Percentiles rank a stretch among this genome's conserved stretches.
Conservation (phyloP, 23 tunicate genomes). For the Pegea sp. region DNA sequence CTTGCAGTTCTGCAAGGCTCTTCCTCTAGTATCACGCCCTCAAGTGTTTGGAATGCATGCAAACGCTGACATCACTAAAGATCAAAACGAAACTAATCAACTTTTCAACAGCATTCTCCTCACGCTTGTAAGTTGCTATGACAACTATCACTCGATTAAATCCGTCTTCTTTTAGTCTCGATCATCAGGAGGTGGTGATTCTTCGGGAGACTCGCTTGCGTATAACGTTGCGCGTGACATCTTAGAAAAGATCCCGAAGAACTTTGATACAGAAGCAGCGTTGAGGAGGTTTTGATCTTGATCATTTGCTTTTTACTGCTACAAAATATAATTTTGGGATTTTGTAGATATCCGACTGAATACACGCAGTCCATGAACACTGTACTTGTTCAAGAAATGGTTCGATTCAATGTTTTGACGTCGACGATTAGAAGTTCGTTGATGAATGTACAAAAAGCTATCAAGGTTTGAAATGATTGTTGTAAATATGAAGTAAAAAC, state of each 20-base stretch:
- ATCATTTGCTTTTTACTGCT: background rate
- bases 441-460: slow-evolving; percentile 86
- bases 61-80: slow-evolving; percentile 95
- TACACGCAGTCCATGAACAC: slow-evolving; percentile 99
- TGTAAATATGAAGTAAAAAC: background rate
- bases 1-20: slow-evolving; percentile 54
- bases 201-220: slow-evolving; percentile 57
- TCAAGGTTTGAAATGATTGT: slow-evolving; percentile 29
- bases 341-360: slow-evolving; percentile 73
- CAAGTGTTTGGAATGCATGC: slow-evolving; percentile 98
- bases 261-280: slow-evolving; percentile 90
- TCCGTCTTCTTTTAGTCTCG: slow-evolving; percentile 36
- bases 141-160: too few species aligned
- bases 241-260: slow-evolving; percentile 53
- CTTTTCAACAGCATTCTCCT: slow-evolving; percentile 86
- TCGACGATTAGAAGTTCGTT: slow-evolving; percentile 61
- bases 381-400: slow-evolving; percentile 99
- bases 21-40: slow-evolving; percentile 63
- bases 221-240: slow-evolving; percentile 86
- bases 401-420: slow-evolving; percentile 67
- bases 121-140: slow-evolving; percentile 42
- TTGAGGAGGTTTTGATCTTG: slow-evolving; percentile 40
- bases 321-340: background rate
- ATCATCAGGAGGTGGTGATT: slow-evolving; percentile 63
- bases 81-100: slow-evolving; percentile 57